Evolutionary conservation across 1,140 invertebrate species (phyloP), one percentile per base, ranked within the genome.

Genomic region (Andrena cerasifolii): DNA sequence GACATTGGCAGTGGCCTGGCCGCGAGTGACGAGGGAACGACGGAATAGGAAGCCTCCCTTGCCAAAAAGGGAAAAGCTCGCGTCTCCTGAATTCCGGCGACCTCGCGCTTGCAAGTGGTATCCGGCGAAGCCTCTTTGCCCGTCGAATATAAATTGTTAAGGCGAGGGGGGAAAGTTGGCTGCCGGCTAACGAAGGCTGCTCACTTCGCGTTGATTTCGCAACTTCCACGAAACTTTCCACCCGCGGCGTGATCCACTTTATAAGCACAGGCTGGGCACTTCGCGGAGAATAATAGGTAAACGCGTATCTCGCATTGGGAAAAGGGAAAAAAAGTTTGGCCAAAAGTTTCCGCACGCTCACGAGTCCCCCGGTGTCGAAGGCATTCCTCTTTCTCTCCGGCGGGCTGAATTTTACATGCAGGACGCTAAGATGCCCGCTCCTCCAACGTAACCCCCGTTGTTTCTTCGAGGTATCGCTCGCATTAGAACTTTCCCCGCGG

Each of bases 261-360:
- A 24, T 40, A 67, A 67, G 54, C 49, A 36, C 5, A 3, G 36
- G 1, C n/a, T 0, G 1, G 33, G n/a, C 10, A 24, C 24, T 18
- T n/a, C 18, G 1, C n/a, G 16, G 28, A 54, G 54, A 54, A 66
- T 75, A 75, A 75, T 66, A 47, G n/a, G 31, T 47, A 24, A 65
- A 54, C 26, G 28, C 14, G 14, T 2, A 24, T n/a, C 5, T 12
- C 3, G n/a, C 1, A 6, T 0, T 14, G 1, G 33, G 24, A 3
- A 16, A 1, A 24, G 31, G 0, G 14, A 0, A n/a, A 6, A 40
- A 24, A 45, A 75, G 24, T 28, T 72, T 61, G n/a, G n/a, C 5
- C 8, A 40, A 31, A 31, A 62, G 21, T 49, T 59, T 45, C 10
- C 6, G 40, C 5, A 72, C 45, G 59, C 62, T n/a, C 28, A 2